Evolutionary conservation across 64 coral and sea anemone species (phyloP).

Genomic region (Actinia equina): DNA sequence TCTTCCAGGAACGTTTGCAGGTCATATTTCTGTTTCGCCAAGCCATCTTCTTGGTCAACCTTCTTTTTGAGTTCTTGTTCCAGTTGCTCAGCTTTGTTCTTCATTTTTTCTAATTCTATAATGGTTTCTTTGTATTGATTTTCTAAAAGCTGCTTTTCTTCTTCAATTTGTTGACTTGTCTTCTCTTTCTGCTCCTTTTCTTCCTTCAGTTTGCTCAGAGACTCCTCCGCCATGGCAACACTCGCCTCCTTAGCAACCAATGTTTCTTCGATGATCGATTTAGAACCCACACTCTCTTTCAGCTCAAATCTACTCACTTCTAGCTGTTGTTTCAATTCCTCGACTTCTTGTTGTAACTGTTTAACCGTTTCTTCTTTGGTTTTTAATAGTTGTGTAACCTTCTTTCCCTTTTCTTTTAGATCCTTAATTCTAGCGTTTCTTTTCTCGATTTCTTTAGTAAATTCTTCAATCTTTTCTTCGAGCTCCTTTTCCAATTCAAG

Average conservation of each 20-base stretch:
- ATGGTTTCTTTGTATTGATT: not conserved
- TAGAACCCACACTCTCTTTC: not conserved
- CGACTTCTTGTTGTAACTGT: not conserved
- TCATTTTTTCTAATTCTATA: not conserved
- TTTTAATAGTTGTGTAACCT: constrained; percentile 1
- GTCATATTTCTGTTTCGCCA: not conserved
- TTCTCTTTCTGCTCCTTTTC: constrained; percentile 1
- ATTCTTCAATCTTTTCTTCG: constrained; percentile 15
- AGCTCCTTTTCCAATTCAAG: not conserved
- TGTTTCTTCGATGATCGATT: constrained; percentile 9
- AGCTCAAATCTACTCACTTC: constrained; percentile 14
- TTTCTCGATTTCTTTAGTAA: not conserved
- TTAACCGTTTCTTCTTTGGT: not conserved
- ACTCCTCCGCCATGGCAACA: constrained; percentile 4
- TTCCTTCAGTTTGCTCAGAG: not conserved
- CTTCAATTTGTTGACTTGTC: not conserved
- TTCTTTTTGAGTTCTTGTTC: not conserved
- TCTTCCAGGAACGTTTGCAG: not conserved
- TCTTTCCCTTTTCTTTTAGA: constrained; percentile 4
- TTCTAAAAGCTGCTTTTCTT: not conserved
- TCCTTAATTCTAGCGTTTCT: constrained; percentile 1
- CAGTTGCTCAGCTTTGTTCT: not conserved
- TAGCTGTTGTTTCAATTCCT: not conserved
- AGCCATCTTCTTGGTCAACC: not conserved
- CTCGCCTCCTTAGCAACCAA: constrained; percentile 5